Evolutionary conservation across 2,888 invertebrate genomes (phyloP).

Genomic region (Kuschelorhynchus macadamiae): DNA sequence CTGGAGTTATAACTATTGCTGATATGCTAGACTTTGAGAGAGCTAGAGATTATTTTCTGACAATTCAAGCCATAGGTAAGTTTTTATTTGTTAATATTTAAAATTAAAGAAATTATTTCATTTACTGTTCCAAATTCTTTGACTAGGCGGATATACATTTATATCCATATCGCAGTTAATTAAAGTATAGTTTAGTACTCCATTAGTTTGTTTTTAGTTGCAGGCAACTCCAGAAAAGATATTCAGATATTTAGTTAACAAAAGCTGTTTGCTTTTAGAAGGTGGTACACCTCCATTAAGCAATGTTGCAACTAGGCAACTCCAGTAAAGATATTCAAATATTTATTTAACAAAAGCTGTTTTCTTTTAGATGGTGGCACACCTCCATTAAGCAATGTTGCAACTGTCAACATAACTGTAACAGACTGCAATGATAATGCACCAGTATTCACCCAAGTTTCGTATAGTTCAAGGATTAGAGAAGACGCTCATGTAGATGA

Average conservation of each 20-base stretch:
- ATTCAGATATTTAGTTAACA: too few relatives aligned
- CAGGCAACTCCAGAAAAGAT: too few relatives aligned
- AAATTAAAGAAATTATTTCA: too few relatives aligned
- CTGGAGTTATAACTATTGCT: constrained; percentile 82
- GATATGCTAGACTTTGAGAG: constrained; percentile 91
- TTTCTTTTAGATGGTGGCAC: constrained; percentile 84
- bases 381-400: constrained; percentile 90
- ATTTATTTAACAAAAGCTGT: too few relatives aligned
- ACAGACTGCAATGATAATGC: constrained; percentile 91
- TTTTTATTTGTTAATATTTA: constrained; percentile 4
- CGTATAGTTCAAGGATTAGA: constrained; percentile 82
- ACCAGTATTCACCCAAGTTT: constrained; percentile 83
- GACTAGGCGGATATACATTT: too few relatives aligned
- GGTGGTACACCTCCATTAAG: constrained; percentile 91
- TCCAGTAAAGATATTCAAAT: too few relatives aligned
- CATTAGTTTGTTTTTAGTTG: too few relatives aligned
- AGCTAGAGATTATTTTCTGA: constrained; percentile 87
- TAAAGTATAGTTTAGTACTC: too few relatives aligned
- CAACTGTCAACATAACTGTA: constrained; percentile 88
- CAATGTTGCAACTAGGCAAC: constrained; percentile 87
- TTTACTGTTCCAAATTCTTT: too few relatives aligned
- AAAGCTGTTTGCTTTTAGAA: too few relatives aligned
- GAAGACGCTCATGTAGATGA: constrained; percentile 85
- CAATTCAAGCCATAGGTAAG: constrained; percentile 82
- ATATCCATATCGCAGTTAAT: too few relatives aligned